Percentiles rank a stretch among this genome's conserved stretches.
Evolutionary conservation across 2,888 invertebrate species (phyloP).

Genomic region (Rhyacophila evoluta): DNA sequence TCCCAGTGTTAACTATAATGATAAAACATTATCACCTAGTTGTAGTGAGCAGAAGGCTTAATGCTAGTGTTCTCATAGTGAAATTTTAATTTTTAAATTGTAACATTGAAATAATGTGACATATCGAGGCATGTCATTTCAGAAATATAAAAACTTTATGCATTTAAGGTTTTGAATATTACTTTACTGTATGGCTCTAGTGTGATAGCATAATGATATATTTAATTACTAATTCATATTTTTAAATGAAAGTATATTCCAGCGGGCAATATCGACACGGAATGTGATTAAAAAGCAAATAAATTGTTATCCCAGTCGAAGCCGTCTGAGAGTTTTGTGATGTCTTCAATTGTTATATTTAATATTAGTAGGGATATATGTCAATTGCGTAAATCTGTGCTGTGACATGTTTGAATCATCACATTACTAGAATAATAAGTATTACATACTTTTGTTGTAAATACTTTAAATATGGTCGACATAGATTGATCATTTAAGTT

Average conservation of each 20-base stretch:
- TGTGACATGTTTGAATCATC: conserved; percentile 51
- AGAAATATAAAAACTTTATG: not conserved
- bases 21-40: conserved; percentile 48
- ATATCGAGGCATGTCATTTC: not conserved
- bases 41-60: conserved; percentile 48
- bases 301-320: conserved; percentile 43
- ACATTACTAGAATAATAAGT: conserved; percentile 27
- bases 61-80: conserved; percentile 47
- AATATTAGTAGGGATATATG: conserved; percentile 37
- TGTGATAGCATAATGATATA: not conserved
- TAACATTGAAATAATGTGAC: conserved; percentile 27
- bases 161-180: not conserved
- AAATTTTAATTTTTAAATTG: conserved; percentile 28
- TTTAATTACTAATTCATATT: not conserved
- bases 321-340: conserved; percentile 28
- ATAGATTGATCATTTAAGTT: not conserved
- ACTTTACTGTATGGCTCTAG: not conserved
- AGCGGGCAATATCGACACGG: not conserved
- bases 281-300: conserved; percentile 19
- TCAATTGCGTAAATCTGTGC: conserved; percentile 53
- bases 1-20: conserved; percentile 42
- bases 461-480: conserved; percentile 35
- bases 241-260: not conserved
- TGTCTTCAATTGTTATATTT: conserved; percentile 9
- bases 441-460: conserved; percentile 27